Conservation (phyloP, 2,113 vertebrate genomes). For the Rhinoderma darwinii region DNA sequence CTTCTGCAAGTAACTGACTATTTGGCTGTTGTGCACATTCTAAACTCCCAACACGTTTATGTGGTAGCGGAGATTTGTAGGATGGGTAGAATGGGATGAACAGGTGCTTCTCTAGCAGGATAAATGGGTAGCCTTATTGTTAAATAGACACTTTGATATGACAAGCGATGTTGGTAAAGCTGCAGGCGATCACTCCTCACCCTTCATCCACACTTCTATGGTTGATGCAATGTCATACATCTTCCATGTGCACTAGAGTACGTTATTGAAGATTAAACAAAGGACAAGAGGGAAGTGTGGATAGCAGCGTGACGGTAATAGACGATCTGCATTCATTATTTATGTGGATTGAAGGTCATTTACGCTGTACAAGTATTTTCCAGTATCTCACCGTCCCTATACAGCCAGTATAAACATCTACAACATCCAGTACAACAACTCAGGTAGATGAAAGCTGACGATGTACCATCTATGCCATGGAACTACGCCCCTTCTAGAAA, state of each 20-base stretch:
- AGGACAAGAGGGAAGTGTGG: conserved; percentile 34
- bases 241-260: not conserved
- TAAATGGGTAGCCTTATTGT: not conserved
- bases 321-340: conserved; percentile 62
- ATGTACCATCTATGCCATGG: too few relatives aligned
- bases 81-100: not conserved
- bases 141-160: not conserved
- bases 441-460: not conserved
- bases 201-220: not conserved
- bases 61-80: too few relatives aligned
- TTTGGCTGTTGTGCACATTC: too few relatives aligned
- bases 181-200: not conserved
- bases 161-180: not conserved
- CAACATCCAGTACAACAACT: too few relatives aligned
- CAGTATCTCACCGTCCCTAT: too few relatives aligned
- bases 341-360: conserved; percentile 64
- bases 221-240: conserved; percentile 28
- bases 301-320: conserved; percentile 25
- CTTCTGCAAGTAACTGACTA: too few relatives aligned
- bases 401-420: too few relatives aligned
- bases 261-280: conserved; percentile 58
- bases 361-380: not conserved
- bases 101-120: not conserved
- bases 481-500: not conserved
- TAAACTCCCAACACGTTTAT: too few relatives aligned